phyloP scores from a whole-genome alignment of 2,797 vertebrate species.

The Melanogrammus aeglefinus region DNA sequence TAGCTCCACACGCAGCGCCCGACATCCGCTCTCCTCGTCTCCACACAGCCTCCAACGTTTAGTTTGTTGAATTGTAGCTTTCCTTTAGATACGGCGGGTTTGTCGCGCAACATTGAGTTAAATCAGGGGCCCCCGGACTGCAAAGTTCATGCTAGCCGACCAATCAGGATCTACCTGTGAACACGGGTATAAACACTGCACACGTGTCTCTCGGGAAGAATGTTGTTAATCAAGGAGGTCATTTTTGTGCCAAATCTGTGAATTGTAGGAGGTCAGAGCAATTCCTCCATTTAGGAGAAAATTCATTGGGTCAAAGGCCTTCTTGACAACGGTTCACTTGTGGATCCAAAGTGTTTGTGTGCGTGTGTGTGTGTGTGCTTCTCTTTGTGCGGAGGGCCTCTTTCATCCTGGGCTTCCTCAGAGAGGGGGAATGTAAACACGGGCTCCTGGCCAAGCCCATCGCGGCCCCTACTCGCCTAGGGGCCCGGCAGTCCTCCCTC shows the following conservation, averaged over 20 bases:
- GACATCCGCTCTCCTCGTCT: conserved; percentile 47
- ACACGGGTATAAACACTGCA: background rate
- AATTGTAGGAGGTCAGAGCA: background rate
- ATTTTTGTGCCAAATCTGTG: too few relatives aligned
- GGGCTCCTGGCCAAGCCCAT: conserved; percentile 77
- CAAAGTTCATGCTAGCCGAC: too few relatives aligned
- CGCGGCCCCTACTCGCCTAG: conserved; percentile 38
- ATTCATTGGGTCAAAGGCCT: background rate
- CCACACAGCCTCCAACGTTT: conserved; percentile 4
- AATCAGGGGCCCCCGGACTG: too few relatives aligned
- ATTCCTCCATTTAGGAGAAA: background rate
- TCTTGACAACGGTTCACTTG: background rate
- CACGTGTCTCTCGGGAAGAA: background rate
- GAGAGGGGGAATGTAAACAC: conserved; percentile 92
- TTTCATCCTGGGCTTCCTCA: conserved; percentile 91
- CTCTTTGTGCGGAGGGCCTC: conserved; percentile 73
- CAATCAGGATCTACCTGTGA: background rate
- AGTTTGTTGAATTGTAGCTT: background rate
- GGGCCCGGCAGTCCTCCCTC: background rate
- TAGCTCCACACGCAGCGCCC: conserved; percentile 46
- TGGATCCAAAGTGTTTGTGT: conserved; percentile 4
- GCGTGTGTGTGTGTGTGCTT: conserved; percentile 17
- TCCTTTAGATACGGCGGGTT: background rate
- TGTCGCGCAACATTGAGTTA: too few relatives aligned
- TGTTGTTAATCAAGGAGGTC: too few relatives aligned